phyloP scores from a whole-genome alignment of 2,113 vertebrate genomes.

The Pycnonotus jocosus region DNA sequence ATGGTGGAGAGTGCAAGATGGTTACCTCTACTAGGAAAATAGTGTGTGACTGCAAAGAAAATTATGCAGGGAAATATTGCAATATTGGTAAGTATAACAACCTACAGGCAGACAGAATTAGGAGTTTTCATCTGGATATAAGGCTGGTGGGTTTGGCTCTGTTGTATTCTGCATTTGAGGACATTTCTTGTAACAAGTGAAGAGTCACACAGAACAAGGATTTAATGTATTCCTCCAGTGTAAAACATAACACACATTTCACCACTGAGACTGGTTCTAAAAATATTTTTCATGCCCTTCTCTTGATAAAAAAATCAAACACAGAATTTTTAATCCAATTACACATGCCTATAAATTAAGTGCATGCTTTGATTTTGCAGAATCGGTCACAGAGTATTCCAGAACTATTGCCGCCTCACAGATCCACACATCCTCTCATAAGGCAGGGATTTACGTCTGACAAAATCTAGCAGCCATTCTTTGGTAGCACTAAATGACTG shows the following conservation, averaged over 20 bases:
- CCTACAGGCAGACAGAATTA: background rate
- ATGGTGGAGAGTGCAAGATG: slow-evolving; percentile 81
- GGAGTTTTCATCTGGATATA: background rate
- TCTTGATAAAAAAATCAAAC: background rate
- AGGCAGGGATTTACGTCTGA: background rate
- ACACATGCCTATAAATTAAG: background rate
- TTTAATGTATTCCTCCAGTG: background rate
- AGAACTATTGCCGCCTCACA: background rate
- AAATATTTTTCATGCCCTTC: background rate
- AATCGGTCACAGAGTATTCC: background rate
- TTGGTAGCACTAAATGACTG: background rate
- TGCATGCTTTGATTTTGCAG: background rate
- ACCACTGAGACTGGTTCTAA: background rate
- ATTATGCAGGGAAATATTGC: slow-evolving; percentile 77
- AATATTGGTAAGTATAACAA: slow-evolving; percentile 79
- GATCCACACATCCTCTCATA: background rate
- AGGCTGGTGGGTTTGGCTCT: background rate
- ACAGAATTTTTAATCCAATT: background rate
- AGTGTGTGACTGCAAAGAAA: slow-evolving; percentile 78
- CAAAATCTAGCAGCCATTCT: background rate
- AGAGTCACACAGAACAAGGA: background rate
- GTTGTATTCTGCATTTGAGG: background rate
- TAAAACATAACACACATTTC: background rate
- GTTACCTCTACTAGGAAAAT: slow-evolving; percentile 66
- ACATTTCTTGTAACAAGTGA: background rate